Percentiles rank a stretch among this genome's conserved stretches.
Evolutionary conservation across 2,888 invertebrate species (phyloP).

Genomic region (Linnaemya vulpina): DNA sequence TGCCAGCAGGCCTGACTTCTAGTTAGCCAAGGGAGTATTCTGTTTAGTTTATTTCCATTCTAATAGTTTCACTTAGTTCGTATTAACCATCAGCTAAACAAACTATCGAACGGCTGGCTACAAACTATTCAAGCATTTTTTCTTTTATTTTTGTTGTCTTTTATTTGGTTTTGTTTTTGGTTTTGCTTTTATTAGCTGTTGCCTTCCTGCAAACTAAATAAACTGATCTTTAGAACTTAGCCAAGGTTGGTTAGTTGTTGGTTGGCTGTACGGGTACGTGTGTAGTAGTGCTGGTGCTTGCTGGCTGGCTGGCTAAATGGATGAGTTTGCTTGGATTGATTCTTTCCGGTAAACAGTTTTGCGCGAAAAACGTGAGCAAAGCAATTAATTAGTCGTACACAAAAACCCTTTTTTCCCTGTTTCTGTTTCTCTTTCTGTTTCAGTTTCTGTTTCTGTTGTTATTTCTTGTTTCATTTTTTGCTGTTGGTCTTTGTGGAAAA

Average conservation of each 20-base stretch:
- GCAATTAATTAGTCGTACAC: conserved; percentile 81
- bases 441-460: background rate
- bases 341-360: conserved; percentile 76
- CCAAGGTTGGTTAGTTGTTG: conserved; percentile 57
- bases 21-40: conserved; percentile 55
- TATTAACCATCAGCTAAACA: conserved; percentile 49
- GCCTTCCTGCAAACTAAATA: conserved; percentile 28
- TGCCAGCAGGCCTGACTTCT: conserved; percentile 6
- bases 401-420: conserved; percentile 77
- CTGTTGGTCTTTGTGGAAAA: conserved; percentile 75
- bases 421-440: conserved; percentile 70
- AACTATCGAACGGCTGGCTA: conserved; percentile 29
- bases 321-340: conserved; percentile 74
- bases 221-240: conserved; percentile 59
- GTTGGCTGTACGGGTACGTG: conserved; percentile 3
- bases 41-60: conserved; percentile 68
- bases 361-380: conserved; percentile 78
- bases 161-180: background rate
- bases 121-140: conserved; percentile 27
- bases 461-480: conserved; percentile 52
- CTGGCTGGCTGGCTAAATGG: conserved; percentile 32
- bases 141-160: too few species aligned
- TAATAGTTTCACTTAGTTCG: conserved; percentile 59
- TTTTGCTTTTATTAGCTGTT: background rate
- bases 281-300: too few species aligned